phyloP scores from a whole-genome alignment of 2,888 invertebrate species.

The Aethes cnicana region DNA sequence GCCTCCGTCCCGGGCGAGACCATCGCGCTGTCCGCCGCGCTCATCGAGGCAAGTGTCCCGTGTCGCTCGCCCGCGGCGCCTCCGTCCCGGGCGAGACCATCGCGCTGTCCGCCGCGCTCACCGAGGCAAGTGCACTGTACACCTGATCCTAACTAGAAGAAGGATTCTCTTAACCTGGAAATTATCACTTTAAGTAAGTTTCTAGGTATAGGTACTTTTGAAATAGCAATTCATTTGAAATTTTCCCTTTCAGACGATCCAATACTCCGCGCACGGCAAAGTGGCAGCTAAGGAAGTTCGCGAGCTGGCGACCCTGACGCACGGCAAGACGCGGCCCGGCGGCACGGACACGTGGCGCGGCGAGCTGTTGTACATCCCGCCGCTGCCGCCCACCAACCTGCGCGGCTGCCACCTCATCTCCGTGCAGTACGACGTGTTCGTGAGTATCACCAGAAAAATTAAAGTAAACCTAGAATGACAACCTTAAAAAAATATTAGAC shows the following conservation, averaged over 20 bases:
- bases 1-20: too few relatives aligned
- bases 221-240: too few relatives aligned
- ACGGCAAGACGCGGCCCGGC: conserved; percentile 91
- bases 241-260: conserved; percentile 87
- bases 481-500: too few relatives aligned
- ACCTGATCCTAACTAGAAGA: background rate
- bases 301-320: conserved; percentile 89
- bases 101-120: conserved; percentile 5
- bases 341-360: conserved; percentile 92
- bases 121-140: conserved; percentile 50
- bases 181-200: too few relatives aligned
- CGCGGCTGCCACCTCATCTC: conserved; percentile 96
- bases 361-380: conserved; percentile 95
- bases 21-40: too few relatives aligned
- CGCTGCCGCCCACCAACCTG: conserved; percentile 95
- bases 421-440: conserved; percentile 95
- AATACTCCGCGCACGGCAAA: conserved; percentile 93
- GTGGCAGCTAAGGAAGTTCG: conserved; percentile 93
- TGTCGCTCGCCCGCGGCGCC: too few relatives aligned
- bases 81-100: too few relatives aligned
- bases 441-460: too few relatives aligned
- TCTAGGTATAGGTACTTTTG: too few relatives aligned
- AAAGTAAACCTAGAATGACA: too few relatives aligned
- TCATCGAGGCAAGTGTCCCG: too few relatives aligned
- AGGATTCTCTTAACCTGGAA: too few relatives aligned